Evolutionary conservation across 2,113 vertebrate genomes (phyloP).

Genomic region (Uria aalge): DNA sequence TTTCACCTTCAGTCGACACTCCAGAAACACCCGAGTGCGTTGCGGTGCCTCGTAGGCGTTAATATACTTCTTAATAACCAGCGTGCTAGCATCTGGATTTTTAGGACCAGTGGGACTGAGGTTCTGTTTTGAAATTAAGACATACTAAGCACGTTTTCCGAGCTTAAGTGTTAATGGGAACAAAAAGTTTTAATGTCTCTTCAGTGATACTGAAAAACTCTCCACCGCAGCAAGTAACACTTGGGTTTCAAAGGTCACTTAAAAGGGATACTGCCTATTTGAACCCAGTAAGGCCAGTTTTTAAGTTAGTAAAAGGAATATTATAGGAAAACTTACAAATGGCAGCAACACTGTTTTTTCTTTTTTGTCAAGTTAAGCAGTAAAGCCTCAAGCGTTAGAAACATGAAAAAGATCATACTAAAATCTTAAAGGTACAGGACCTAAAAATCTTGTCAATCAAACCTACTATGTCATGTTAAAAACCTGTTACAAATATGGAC

Average conservation of each 20-base stretch:
- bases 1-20: not conserved
- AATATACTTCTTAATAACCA: not conserved
- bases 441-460: constrained; percentile 76
- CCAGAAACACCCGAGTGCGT: not conserved
- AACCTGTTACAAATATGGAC: constrained; percentile 81
- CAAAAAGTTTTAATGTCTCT: constrained; percentile 47
- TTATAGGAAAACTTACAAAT: constrained; percentile 81
- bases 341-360: constrained; percentile 72
- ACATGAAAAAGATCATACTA: constrained; percentile 79
- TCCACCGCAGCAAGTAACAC: constrained; percentile 80
- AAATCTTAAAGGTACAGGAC: constrained; percentile 74
- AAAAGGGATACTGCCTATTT: constrained; percentile 78
- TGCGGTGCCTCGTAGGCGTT: not conserved
- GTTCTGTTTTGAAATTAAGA: constrained; percentile 62
- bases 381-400: constrained; percentile 77
- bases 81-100: not conserved
- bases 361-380: constrained; percentile 72
- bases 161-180: constrained; percentile 34
- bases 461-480: constrained; percentile 79
- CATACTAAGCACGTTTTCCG: constrained; percentile 15
- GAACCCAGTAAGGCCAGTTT: constrained; percentile 79
- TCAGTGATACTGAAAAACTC: constrained; percentile 56
- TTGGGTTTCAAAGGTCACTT: constrained; percentile 84
- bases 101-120: constrained; percentile 17
- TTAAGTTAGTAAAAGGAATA: constrained; percentile 76